phyloP scores from a whole-genome alignment of 1,140 invertebrate species.

The Rhopalosiphum padi region DNA sequence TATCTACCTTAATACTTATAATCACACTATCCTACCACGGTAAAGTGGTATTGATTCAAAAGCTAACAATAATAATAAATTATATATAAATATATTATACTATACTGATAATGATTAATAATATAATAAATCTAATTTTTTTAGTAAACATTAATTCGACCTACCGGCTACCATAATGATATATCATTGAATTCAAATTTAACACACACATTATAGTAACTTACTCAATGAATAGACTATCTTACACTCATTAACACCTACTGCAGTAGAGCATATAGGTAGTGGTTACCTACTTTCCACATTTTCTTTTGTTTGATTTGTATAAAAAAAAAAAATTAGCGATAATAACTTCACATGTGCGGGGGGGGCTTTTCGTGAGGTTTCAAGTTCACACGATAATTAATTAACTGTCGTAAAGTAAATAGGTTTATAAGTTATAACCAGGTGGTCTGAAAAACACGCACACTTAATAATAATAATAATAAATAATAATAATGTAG shows the following conservation, averaged over 20 bases:
- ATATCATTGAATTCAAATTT: not conserved
- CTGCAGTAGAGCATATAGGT: not conserved
- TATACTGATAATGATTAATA: too few relatives aligned
- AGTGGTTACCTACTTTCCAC: not conserved
- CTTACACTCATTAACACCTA: not conserved
- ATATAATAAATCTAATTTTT: too few relatives aligned
- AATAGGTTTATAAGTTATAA: not conserved
- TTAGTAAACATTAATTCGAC: too few relatives aligned
- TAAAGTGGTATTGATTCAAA: too few relatives aligned
- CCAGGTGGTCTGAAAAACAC: not conserved
- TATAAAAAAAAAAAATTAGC: not conserved
- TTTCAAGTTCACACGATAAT: not conserved
- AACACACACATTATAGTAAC: not conserved
- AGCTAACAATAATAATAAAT: too few relatives aligned
- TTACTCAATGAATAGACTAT: not conserved
- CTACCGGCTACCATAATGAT: too few relatives aligned
- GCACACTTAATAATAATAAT: constrained; percentile 3
- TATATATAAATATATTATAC: too few relatives aligned
- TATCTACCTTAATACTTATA: too few relatives aligned
- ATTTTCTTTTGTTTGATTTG: not conserved
- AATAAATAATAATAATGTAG: not conserved
- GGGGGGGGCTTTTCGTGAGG: not conserved
- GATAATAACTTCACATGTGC: not conserved
- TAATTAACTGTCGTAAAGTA: not conserved
- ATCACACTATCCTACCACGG: too few relatives aligned